Evolutionary conservation across 2,797 vertebrate genomes (phyloP).

Genomic region (Neosilurus mollespiculum): DNA sequence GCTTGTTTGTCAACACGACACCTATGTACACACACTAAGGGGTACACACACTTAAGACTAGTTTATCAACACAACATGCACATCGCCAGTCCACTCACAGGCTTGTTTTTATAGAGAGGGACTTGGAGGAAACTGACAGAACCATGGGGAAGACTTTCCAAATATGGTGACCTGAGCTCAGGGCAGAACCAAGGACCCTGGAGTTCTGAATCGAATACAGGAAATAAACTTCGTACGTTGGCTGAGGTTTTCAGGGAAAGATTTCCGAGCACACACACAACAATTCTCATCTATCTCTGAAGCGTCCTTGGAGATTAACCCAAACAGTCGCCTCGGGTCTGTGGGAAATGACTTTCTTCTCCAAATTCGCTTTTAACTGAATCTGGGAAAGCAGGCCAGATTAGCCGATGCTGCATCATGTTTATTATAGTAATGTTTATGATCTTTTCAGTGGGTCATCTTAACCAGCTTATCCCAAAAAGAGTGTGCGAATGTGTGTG

Average conservation of each 20-base stretch:
- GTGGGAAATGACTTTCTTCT: conserved; percentile 46
- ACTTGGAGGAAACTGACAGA: neutral
- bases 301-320: conserved; percentile 40
- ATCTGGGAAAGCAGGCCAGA: neutral
- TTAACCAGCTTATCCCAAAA: neutral
- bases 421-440: conserved; percentile 26
- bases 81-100: neutral
- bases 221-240: neutral
- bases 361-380: conserved; percentile 17
- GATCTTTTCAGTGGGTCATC: neutral
- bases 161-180: neutral
- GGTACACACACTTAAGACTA: neutral
- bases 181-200: neutral
- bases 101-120: neutral
- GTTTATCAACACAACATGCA: too few relatives aligned
- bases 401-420: conserved; percentile 1
- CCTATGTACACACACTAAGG: neutral
- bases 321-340: conserved; percentile 38
- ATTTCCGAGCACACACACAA: neutral
- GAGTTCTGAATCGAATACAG: neutral
- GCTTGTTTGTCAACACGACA: neutral
- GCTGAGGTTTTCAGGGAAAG: conserved; percentile 3
- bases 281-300: conserved; percentile 13
- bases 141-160: neutral
- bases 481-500: neutral